A percentile compares a stretch with the other conserved stretches of the same genome.
Evolutionary conservation across 2,113 vertebrate species (phyloP).

Genomic region (Lophura nycthemera): DNA sequence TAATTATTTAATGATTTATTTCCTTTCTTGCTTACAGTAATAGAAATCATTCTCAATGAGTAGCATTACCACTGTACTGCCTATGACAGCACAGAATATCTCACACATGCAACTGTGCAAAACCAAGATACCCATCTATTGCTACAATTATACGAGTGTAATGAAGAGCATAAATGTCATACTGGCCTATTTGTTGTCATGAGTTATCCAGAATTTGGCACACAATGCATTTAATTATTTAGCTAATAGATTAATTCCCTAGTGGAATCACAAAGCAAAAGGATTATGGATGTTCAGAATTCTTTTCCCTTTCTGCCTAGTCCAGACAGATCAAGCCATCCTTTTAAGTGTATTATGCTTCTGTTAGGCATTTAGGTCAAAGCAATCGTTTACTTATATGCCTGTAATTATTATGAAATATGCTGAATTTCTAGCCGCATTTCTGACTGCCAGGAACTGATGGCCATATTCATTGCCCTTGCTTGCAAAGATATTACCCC

Average conservation of each 20-base stretch:
- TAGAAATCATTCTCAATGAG: background rate
- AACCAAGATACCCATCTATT: background rate
- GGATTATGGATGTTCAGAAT: conserved; percentile 27
- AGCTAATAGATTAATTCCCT: conserved; percentile 46
- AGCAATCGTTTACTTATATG: conserved; percentile 14
- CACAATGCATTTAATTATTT: conserved; percentile 20
- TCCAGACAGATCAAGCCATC: background rate
- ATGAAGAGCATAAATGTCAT: conserved; percentile 5
- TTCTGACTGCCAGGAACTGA: background rate
- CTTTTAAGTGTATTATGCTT: conserved; percentile 21
- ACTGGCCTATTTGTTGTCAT: background rate
- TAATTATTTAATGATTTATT: background rate
- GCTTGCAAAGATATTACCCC: background rate
- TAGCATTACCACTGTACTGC: background rate
- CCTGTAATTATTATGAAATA: conserved; percentile 24
- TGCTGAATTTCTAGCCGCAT: background rate
- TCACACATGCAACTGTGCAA: background rate
- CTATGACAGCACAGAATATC: background rate
- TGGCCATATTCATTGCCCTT: background rate
- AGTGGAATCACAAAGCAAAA: background rate
- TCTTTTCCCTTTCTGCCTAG: conserved; percentile 3
- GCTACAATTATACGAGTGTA: background rate
- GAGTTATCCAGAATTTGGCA: conserved; percentile 22
- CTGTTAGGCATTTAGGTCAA: conserved; percentile 28
- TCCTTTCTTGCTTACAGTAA: background rate